Evolutionary conservation across 2,888 invertebrate genomes (phyloP).

Genomic region (Philonicus albiceps): DNA sequence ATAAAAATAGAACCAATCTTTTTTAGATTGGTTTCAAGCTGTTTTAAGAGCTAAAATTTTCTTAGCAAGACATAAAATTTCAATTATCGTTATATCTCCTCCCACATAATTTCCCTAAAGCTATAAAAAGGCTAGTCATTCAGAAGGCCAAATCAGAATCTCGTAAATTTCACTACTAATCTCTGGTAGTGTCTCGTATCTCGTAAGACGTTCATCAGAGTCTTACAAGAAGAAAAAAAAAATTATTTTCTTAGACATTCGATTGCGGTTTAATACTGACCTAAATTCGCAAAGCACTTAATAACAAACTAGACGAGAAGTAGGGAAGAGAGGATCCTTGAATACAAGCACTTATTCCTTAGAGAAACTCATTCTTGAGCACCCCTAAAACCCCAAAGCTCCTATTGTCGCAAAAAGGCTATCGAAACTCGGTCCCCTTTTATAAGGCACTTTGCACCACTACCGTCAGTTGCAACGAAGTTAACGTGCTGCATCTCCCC

Average conservation of each 20-base stretch:
- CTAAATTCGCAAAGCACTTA: not conserved
- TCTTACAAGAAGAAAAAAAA: not conserved
- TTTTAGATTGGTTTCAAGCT: too few species aligned
- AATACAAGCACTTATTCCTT: not conserved
- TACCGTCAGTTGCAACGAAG: not conserved
- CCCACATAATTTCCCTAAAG: not conserved
- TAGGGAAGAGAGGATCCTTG: not conserved
- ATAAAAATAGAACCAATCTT: too few species aligned
- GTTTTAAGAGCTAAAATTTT: not conserved
- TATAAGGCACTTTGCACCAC: not conserved
- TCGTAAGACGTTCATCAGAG: not conserved
- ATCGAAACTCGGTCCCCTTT: not conserved
- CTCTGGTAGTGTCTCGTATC: not conserved
- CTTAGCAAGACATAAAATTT: not conserved
- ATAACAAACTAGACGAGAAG: not conserved
- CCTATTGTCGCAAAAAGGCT: not conserved
- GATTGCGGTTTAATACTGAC: not conserved
- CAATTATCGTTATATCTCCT: not conserved
- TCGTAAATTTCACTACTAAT: not conserved
- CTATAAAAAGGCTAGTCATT: not conserved
- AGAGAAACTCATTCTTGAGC: not conserved
- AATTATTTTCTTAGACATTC: not conserved
- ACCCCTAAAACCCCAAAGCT: not conserved
- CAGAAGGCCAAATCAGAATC: not conserved
- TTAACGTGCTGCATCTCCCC: not conserved